These are phyloP conservation scores for Morpho achilles DNA, from an alignment of 2,888 invertebrate genomes.

Conservation along the genomic window DNA sequence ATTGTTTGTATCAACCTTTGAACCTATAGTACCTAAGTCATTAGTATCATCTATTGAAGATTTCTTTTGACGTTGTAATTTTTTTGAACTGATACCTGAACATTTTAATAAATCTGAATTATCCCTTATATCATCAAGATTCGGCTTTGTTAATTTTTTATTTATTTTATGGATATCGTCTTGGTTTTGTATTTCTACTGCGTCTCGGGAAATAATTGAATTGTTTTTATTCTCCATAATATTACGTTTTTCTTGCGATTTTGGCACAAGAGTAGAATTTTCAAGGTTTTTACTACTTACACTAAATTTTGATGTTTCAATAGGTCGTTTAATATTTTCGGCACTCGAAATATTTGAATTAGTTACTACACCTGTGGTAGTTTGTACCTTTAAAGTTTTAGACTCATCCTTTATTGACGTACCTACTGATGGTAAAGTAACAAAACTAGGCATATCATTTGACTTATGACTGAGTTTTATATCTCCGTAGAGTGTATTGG, in stretches of 20 bases:
- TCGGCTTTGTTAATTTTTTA: neutral
- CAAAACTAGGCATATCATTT: neutral
- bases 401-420: slow-evolving; percentile 4
- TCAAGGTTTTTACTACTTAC: slow-evolving; percentile 2
- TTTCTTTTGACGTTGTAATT: slow-evolving; percentile 47
- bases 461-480: slow-evolving; percentile 6
- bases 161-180: slow-evolving; percentile 1
- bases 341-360: neutral
- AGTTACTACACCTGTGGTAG: neutral
- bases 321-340: slow-evolving; percentile 1
- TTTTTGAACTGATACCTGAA: slow-evolving; percentile 33
- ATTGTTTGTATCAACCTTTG: slow-evolving; percentile 3
- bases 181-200: slow-evolving; percentile 12
- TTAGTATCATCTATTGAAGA: slow-evolving; percentile 27
- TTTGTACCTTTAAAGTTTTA: neutral
- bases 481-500: slow-evolving; percentile 1
- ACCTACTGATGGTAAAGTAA: neutral
- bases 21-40: neutral
- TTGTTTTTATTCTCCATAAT: slow-evolving; percentile 1
- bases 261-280: slow-evolving; percentile 2
- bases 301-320: neutral
- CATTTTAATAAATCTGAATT: slow-evolving; percentile 21
- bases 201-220: neutral
- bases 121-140: slow-evolving; percentile 7
- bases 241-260: slow-evolving; percentile 3